phyloP scores from a whole-genome alignment of 2,888 invertebrate genomes.

The Drosophila suboccidentalis region DNA sequence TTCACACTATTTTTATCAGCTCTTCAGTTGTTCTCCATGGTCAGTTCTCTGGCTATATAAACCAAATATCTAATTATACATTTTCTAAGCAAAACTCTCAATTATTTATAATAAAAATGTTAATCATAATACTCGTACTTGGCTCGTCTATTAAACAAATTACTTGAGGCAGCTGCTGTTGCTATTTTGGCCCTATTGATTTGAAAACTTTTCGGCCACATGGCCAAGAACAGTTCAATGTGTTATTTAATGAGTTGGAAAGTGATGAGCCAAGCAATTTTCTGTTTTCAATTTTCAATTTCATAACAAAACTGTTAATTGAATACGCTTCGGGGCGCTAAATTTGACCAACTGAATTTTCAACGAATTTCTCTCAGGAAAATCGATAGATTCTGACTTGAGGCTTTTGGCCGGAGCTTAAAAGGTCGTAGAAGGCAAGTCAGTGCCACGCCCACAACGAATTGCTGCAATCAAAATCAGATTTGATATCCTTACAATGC shows the following conservation, averaged over 20 bases:
- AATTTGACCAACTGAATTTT: constrained; percentile 8
- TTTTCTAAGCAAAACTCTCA: neutral
- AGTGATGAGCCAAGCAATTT: constrained; percentile 42
- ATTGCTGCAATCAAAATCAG: constrained; percentile 48
- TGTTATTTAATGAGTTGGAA: constrained; percentile 50
- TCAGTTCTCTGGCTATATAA: neutral
- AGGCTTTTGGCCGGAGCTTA: neutral
- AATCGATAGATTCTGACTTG: constrained; percentile 15
- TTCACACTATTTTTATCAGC: neutral
- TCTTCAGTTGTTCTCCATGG: neutral
- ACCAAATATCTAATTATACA: neutral
- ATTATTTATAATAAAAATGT: constrained; percentile 18
- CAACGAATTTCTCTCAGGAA: neutral
- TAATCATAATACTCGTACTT: constrained; percentile 19
- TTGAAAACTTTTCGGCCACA: constrained; percentile 40
- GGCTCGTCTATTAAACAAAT: constrained; percentile 16
- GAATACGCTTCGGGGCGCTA: constrained; percentile 33
- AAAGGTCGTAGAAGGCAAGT: neutral
- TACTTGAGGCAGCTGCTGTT: constrained; percentile 28
- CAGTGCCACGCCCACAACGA: constrained; percentile 3
- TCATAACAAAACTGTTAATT: constrained; percentile 44
- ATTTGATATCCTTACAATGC: constrained; percentile 49
- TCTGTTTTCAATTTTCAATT: constrained; percentile 29
- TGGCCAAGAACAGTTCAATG: constrained; percentile 36
- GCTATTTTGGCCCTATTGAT: constrained; percentile 17